Evolutionary conservation across 92 coral and sea anemone genomes (phyloP).

Genomic region (Virgularia gustaviana): DNA sequence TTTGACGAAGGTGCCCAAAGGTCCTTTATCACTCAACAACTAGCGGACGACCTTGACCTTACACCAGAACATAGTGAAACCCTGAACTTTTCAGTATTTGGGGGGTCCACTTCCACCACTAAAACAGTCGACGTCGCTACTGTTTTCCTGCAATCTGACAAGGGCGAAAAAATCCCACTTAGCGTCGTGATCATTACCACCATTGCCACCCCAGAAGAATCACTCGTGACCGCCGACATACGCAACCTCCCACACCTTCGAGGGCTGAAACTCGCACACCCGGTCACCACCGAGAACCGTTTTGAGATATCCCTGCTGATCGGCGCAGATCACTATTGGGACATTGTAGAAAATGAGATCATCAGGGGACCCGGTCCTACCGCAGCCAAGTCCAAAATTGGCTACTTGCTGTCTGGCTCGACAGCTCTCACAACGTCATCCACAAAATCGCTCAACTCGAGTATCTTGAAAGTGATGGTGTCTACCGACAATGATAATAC

Average conservation of each 20-base stretch:
- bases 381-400: conserved; percentile 39
- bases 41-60: conserved; percentile 45
- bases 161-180: conserved; percentile 36
- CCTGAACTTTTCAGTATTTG: conserved; percentile 36
- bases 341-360: conserved; percentile 47
- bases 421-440: background rate
- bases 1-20: conserved; percentile 59
- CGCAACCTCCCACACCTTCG: conserved; percentile 39
- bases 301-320: conserved; percentile 51
- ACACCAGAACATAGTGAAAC: conserved; percentile 23
- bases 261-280: conserved; percentile 55
- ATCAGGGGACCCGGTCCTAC: conserved; percentile 35
- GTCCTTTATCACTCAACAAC: conserved; percentile 49
- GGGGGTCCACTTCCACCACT: conserved; percentile 25
- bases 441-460: background rate
- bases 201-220: conserved; percentile 49
- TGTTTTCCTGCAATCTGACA: conserved; percentile 16
- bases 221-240: conserved; percentile 22
- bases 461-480: conserved; percentile 10
- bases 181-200: conserved; percentile 41
- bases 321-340: conserved; percentile 63
- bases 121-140: conserved; percentile 41
- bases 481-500: conserved; percentile 26
- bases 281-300: conserved; percentile 46
- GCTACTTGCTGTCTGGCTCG: conserved; percentile 22